Conservation (phyloP, 1,140 invertebrate genomes). For the Drosophila paulistorum region DNA sequence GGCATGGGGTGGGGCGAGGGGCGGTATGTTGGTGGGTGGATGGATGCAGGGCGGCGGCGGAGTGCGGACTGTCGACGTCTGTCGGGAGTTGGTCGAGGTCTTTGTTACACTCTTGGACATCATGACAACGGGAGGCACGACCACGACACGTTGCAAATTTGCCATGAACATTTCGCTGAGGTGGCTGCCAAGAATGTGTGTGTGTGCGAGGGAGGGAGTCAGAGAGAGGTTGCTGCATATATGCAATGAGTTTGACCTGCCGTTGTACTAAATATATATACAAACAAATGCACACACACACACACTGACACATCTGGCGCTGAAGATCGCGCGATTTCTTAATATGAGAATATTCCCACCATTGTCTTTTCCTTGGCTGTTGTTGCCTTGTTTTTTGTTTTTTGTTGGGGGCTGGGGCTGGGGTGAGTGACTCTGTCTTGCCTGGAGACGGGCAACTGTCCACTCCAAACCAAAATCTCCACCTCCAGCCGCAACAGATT, state of each 20-base stretch:
- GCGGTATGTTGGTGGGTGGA: neutral
- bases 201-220: too few species aligned
- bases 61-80: neutral
- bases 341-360: slow-evolving; percentile 83
- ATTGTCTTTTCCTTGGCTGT: slow-evolving; percentile 60
- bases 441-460: slow-evolving; percentile 15
- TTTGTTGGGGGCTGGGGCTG: slow-evolving; percentile 2
- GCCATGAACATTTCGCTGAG: slow-evolving; percentile 67
- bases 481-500: slow-evolving; percentile 43
- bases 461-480: slow-evolving; percentile 6
- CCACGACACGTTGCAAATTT: slow-evolving; percentile 81
- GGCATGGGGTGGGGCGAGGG: neutral
- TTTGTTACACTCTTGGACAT: slow-evolving; percentile 80
- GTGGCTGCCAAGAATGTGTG: slow-evolving; percentile 34
- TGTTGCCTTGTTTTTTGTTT: slow-evolving; percentile 1
- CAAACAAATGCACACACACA: slow-evolving; percentile 46
- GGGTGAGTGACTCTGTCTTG: slow-evolving; percentile 48
- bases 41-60: too few species aligned
- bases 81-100: slow-evolving; percentile 61
- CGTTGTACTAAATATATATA: slow-evolving; percentile 80
- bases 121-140: slow-evolving; percentile 77
- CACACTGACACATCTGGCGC: slow-evolving; percentile 72
- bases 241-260: slow-evolving; percentile 63
- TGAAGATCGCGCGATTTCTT: slow-evolving; percentile 80
- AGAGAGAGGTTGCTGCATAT: neutral